These are phyloP conservation scores for Cynocephalus volans DNA, from an alignment of 2,113 vertebrate genomes.

Conservation along the genomic window DNA sequence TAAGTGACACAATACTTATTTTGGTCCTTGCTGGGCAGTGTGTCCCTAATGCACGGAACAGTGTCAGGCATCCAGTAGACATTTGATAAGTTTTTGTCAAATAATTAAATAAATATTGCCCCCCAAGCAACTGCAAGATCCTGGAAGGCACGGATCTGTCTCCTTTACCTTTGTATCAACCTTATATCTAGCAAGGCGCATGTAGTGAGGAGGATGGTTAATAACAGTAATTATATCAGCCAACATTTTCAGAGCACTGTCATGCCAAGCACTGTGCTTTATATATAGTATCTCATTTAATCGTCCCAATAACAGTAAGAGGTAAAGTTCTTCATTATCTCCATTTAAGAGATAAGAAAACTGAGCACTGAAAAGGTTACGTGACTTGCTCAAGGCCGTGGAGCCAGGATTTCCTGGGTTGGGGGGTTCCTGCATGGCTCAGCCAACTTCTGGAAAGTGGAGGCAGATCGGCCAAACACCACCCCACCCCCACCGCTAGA, in stretches of 20 bases:
- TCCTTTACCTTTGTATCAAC: background rate
- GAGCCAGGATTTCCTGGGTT: background rate
- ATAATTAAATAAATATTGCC: background rate
- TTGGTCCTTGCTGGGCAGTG: background rate
- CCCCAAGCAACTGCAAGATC: background rate
- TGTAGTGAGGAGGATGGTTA: background rate
- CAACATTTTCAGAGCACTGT: background rate
- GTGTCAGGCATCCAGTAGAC: background rate
- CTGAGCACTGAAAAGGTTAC: background rate
- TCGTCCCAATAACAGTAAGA: background rate
- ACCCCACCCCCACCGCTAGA: background rate
- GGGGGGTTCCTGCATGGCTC: fast-evolving
- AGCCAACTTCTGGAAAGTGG: background rate
- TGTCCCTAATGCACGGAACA: background rate
- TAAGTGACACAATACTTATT: background rate
- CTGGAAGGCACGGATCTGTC: background rate
- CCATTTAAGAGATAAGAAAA: background rate
- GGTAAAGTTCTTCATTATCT: background rate
- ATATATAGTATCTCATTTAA: background rate
- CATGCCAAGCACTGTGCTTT: background rate
- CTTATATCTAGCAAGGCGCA: background rate
- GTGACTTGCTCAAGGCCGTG: background rate
- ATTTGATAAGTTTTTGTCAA: background rate
- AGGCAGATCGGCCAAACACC: background rate
- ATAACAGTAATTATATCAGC: background rate